Evolutionary conservation across 2,113 vertebrate genomes (phyloP), one percentile per base, ranked within the genome.

Genomic region (Lutjanus erythropterus): DNA sequence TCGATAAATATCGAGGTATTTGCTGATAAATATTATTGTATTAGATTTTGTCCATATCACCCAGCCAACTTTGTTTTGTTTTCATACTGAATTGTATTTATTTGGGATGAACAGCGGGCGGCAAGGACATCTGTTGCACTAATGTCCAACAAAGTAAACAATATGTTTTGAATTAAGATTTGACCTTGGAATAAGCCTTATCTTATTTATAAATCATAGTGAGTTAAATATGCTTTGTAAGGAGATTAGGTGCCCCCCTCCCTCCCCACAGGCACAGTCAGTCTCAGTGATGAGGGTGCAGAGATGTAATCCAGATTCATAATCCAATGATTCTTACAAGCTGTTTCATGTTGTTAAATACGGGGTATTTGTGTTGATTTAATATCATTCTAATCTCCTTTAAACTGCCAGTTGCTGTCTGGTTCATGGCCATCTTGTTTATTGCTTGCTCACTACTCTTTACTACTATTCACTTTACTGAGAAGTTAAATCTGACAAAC

Each of bases 271-370:
- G 70, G 66, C 60, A 41, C 49, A 53, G 80, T 80, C 71, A n/a
- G n/a, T 67, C 71, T 80, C 67, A 35, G 78, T 75, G 74, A 35
- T 60, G 77, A 56, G 72, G 66, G 60, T 64, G 71, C 44, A 72
- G 78, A 91, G 88, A 93, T 93, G 90, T 94, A 94, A 95, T 95
- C 94, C 92, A 83, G 62, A 91, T 82, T 93, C 92, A 93, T 95
- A 95, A 95, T 95, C 94, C 95, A 89, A 85, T 95, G 90, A 94
- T 94, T 94, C 89, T 84, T 79, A 86, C 92, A 94, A 93, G 92
- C 91, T 94, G 92, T 91, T 94, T 92, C 90, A 87, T 86, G 87
- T 92, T 92, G 90, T 93, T 94, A 93, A 92, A 93, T 93, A 83
- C 87, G 33, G 81, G 81, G 89, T 86, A 91, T 94, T 92, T 93